Percentiles rank a stretch among this genome's conserved stretches.
Conservation (phyloP, 2,113 vertebrate genomes). For the Paradoxurus hermaphroditus region DNA sequence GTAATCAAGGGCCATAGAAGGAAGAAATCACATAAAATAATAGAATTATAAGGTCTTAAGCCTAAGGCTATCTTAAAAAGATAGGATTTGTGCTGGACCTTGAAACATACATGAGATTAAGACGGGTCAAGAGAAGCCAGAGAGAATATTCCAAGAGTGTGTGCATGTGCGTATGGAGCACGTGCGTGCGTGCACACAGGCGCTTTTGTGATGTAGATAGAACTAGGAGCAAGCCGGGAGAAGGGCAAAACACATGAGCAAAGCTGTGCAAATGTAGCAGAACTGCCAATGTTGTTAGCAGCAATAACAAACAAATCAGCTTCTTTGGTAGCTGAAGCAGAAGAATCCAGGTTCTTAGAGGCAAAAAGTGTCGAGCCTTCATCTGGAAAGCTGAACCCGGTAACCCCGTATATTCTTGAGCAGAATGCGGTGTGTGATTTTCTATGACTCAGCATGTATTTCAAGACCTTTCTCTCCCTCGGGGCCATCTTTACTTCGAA, state of each 20-base stretch:
- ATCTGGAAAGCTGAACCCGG: neutral
- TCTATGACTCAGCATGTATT: neutral
- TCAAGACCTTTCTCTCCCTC: neutral
- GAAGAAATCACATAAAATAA: neutral
- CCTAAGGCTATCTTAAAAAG: neutral
- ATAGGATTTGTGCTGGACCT: neutral
- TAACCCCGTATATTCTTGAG: neutral
- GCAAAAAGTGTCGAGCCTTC: neutral
- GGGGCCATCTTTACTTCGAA: neutral
- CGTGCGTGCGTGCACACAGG: rapidly evolving
- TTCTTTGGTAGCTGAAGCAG: neutral
- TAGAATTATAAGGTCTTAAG: neutral
- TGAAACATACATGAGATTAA: neutral
- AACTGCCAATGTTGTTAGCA: neutral
- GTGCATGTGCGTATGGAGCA: rapidly evolving
- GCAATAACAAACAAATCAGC: neutral
- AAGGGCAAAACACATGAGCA: neutral
- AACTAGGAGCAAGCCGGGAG: neutral
- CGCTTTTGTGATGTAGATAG: neutral
- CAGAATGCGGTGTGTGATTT: neutral
- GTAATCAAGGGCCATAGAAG: neutral
- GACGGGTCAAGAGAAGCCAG: neutral
- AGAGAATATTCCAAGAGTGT: neutral
- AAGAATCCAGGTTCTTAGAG: neutral
- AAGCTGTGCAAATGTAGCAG: neutral